Evolutionary conservation across 2,797 vertebrate species (phyloP), one percentile per base, ranked within the genome.

Genomic region (Ctenochaetus hawaiiensis): DNA sequence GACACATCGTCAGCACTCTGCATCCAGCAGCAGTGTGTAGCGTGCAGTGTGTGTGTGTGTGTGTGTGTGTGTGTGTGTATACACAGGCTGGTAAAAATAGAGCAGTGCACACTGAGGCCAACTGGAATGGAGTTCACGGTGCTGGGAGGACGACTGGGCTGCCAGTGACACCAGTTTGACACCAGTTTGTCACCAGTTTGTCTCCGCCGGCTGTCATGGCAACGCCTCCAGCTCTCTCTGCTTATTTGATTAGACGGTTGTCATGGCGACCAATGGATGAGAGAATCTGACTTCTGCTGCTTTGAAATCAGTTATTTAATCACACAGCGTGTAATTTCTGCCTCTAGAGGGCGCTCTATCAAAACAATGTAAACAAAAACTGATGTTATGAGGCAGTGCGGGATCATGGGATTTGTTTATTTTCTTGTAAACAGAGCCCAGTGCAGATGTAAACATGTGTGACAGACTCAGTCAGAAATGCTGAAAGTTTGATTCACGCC

Each of bases 21-120:
- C 43, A 48, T 56, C 41, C 53, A 48, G 67, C 67, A 45, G 67
- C n/a, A 39, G 26, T 11, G 34, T 5, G 44, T 58, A 54, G 44
- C 12, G 9, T 45, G 9, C 13, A 16, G 64, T 45, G 54, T n/a
- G n/a, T n/a, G 26, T 26, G n/a, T n/a, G n/a, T n/a, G 26, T 30
- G 26, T 30, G 26, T 30, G 26, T 30, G 26, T 30, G 26, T 30
- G 26, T 30, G 26, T 30, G 26, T 30, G 26, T 30, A 5, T 30
- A 4, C n/a, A 57, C 37, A 14, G 8, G 47, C 4, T 18, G 57
- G 64, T 77, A 75, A 81, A 85, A 78, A 80, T 74, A 84, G 81
- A 75, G 34, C 7, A 6, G 65, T 12, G 23, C 22, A 16, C 22
- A 45, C 51, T 16, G 8, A 26, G 7, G 17, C 45, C 44, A 44